Percentiles rank a stretch among this genome's conserved stretches.
Evolutionary conservation across 2,888 invertebrate genomes (phyloP).

Genomic region (Drosophila multiciliata): DNA sequence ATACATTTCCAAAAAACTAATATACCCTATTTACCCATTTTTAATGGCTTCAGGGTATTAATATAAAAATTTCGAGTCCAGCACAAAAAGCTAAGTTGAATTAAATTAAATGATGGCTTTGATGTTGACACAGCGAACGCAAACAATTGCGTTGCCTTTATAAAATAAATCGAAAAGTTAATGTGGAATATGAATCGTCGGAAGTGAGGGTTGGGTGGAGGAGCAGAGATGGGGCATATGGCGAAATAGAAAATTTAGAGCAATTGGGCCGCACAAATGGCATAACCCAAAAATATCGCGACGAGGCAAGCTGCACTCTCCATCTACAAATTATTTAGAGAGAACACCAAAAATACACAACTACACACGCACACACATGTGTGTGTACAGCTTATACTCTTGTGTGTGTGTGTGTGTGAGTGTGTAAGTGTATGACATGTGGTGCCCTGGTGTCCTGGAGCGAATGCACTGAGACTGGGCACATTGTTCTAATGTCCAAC

Average conservation of each 20-base stretch:
- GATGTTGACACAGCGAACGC: slow-evolving; percentile 50
- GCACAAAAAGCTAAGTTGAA: slow-evolving; percentile 50
- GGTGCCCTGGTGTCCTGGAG: slow-evolving; percentile 44
- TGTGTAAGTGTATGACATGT: slow-evolving; percentile 13
- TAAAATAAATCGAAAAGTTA: slow-evolving; percentile 34
- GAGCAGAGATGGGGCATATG: neutral
- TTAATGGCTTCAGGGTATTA: too few species aligned
- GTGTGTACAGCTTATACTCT: neutral
- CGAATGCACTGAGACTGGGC: slow-evolving; percentile 50
- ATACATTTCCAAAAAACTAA: too few species aligned
- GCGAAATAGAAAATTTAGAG: slow-evolving; percentile 25
- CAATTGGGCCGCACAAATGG: slow-evolving; percentile 49
- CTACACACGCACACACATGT: slow-evolving; percentile 19
- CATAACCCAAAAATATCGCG: slow-evolving; percentile 40
- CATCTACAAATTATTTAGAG: slow-evolving; percentile 62
- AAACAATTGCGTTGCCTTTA: slow-evolving; percentile 35
- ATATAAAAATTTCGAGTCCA: slow-evolving; percentile 11
- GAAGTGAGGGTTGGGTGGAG: neutral
- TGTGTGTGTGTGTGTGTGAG: neutral
- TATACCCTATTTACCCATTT: too few species aligned
- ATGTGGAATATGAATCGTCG: slow-evolving; percentile 32
- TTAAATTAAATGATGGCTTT: slow-evolving; percentile 73
- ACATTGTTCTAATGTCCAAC: slow-evolving; percentile 65
- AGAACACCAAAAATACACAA: slow-evolving; percentile 27
- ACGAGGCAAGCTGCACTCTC: slow-evolving; percentile 34